Evolutionary conservation across 2,888 invertebrate species (phyloP).

Genomic region (Macropis europaea): DNA sequence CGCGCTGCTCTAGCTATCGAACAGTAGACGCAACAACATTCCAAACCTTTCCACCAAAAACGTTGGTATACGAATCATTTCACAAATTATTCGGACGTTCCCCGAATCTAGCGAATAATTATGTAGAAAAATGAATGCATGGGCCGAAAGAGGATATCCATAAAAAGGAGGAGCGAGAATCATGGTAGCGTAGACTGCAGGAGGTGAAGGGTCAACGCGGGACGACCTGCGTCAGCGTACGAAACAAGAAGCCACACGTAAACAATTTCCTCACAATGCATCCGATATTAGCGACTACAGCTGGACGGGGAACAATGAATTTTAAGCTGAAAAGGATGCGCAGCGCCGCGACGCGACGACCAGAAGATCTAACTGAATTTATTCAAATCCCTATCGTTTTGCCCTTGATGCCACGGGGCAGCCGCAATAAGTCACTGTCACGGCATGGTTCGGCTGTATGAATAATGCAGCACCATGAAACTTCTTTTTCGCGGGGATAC

Average conservation of each 20-base stretch:
- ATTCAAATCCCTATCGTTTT: constrained; percentile 70
- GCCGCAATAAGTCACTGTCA: constrained; percentile 67
- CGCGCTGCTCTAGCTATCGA: no score
- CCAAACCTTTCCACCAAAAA: no score
- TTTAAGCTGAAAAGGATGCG: constrained; percentile 42
- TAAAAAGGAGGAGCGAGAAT: not conserved
- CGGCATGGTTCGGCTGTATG: constrained; percentile 54
- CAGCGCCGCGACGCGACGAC: constrained; percentile 18
- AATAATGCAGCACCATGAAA: constrained; percentile 63
- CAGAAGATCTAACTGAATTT: constrained; percentile 61
- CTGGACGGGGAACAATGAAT: constrained; percentile 44
- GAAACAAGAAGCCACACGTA: constrained; percentile 1
- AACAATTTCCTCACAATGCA: constrained; percentile 33
- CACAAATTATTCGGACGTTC: not conserved
- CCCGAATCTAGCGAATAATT: not conserved
- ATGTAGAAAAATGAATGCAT: not conserved
- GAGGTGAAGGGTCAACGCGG: not conserved
- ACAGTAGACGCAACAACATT: no score
- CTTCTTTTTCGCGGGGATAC: constrained; percentile 33
- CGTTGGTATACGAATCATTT: not conserved
- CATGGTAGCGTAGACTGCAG: not conserved
- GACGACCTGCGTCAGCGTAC: not conserved
- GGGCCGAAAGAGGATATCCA: not conserved
- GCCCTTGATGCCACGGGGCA: constrained; percentile 45
- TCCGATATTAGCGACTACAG: constrained; percentile 25